A percentile compares a stretch with the other conserved stretches of the same genome.
phyloP scores from a whole-genome alignment of 2,113 vertebrate genomes.

The Neogobius melanostomus region DNA sequence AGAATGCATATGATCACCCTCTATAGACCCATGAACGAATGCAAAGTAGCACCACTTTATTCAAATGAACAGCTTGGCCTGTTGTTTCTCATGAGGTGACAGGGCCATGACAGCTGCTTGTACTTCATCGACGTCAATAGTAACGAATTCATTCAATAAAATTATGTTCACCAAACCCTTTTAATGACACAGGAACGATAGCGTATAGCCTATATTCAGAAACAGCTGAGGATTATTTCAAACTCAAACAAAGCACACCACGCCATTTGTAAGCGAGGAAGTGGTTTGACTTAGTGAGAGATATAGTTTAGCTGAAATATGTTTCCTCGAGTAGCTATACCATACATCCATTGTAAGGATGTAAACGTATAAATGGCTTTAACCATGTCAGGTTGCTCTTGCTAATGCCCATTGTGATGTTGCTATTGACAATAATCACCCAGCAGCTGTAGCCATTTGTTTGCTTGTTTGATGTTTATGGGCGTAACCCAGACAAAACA shows the following conservation, averaged over 20 bases:
- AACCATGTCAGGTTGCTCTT: neutral
- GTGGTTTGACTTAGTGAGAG: neutral
- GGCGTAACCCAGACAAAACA: too few relatives aligned
- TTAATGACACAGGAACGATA: neutral
- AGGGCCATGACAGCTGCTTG: neutral
- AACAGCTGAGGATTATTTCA: neutral
- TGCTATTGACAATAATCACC: neutral
- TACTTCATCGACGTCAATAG: neutral
- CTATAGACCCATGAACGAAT: too few relatives aligned
- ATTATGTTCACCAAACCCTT: neutral
- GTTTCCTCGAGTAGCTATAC: neutral
- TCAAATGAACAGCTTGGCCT: too few relatives aligned
- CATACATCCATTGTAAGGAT: too few relatives aligned
- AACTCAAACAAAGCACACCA: constrained; percentile 3
- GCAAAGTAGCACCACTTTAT: too few relatives aligned
- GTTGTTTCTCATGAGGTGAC: too few relatives aligned
- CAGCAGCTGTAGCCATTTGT: neutral
- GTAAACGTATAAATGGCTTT: neutral
- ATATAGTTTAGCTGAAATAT: neutral
- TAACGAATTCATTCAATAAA: constrained; percentile 2
- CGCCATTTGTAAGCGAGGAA: neutral
- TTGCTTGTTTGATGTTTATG: too few relatives aligned
- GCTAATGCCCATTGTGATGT: too few relatives aligned
- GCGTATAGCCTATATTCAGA: constrained; percentile 5
- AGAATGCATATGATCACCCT: too few relatives aligned